Evolutionary conservation across 2,888 invertebrate genomes (phyloP), one percentile per base, ranked within the genome.

Genomic region (Mycalesis mineus): DNA sequence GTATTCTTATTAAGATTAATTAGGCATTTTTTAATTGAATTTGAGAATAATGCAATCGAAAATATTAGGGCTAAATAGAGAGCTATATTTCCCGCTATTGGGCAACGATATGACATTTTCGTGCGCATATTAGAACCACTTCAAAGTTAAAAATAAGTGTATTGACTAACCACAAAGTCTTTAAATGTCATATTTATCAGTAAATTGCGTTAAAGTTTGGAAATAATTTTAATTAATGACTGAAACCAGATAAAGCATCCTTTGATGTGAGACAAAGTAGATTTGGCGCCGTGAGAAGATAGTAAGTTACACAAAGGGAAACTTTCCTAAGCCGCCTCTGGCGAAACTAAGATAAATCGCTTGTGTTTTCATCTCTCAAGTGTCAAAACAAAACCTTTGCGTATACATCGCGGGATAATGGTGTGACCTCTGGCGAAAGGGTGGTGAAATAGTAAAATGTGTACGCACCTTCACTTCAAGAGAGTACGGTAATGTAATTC

Each of bases 351-450:
- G 66, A 80, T 78, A 76, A 76, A 80, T 81, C 78, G 77, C 60
- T 61, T 66, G 62, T 66, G 73, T 71, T 74, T 74, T 69, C 71
- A 72, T 72, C 72, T 66, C 57, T 63, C 62, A 73, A 71, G 70
- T 75, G 77, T 76, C 78, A 76, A 72, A 76, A 75, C 74, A 73
- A 74, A 74, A 74, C 68, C 71, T 56, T 52, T 48, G 57, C 40
- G 57, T 41, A 52, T 42, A 52, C 52, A 57, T 44, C 39, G 49
- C 22, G 44, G 47, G 53, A 57, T 41, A 57, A 44, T 1, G 9
- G 40, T 42, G 51, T 52, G 58, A 61, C 58, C 55, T 60, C 36
- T 52, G 36, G 9, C 49, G 52, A 41, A 33, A 22, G 41, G 42
- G 31, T 52, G 17, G 9, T 29, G 33, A 33, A 52, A 42, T 42